Evolutionary conservation across 2,888 invertebrate species (phyloP), one percentile per base, ranked within the genome.

Genomic region (Cheilosia impressa): DNA sequence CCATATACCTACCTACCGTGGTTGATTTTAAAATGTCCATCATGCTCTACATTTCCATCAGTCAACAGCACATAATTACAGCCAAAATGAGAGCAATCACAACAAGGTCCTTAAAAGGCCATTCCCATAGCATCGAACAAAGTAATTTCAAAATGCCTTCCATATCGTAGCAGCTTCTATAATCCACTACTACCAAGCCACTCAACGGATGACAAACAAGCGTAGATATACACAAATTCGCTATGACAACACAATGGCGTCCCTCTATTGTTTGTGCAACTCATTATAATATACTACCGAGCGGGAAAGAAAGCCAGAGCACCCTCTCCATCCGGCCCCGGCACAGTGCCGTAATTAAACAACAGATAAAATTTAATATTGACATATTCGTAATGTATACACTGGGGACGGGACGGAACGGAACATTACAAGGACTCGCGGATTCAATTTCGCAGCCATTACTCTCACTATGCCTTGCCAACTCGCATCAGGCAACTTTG

Each of bases 351-450:
- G 60, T 83, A 78, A 85, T 85, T 85, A 85, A 85, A 85, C 80
- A 85, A 71, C 60, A 84, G 84, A 85, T 80, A 85, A 71, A 76
- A 85, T 80, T 66, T 66, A 80, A 80, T 85, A 85, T 85, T 85
- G 84, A 85, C 84, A 85, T 85, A 75, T 80, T 80, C 76, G 53
- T 72, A 71, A 72, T 66, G 71, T 76, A 76, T 41, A 82, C 71
- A 76, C 69, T 60, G 27, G 55, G 5, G 17, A 47, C 52, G 22
- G 17, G 43, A 57, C 34, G 22, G 38, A 24, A 47, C 41, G 52
- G 43, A 43, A 13, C 2, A 5, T 10, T 15, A 76, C 57, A 68
- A 63, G 69, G 52, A 73, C 71, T 38, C 62, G 57, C 52, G 52
- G 79, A 80, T 84, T 80, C 75, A 65, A 84, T 84, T 71, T 84